Base-by-base conservation (phyloP, 1,140 invertebrate genomes). In the Metaphire vulgaris region DNA sequence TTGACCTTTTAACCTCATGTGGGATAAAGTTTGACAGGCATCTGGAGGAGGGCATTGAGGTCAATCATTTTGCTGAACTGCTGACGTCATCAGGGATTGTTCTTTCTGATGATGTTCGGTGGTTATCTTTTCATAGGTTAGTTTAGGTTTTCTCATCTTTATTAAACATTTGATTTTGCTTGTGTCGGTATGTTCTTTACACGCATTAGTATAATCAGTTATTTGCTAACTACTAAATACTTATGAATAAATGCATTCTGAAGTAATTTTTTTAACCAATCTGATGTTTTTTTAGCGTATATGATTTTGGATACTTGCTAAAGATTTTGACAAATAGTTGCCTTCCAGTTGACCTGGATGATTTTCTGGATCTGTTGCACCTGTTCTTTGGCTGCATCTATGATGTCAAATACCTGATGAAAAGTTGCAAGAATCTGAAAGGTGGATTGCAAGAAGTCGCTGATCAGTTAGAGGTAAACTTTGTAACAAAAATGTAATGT, bases 381-480 rank as follows among this genome's bases (percentile, higher is more conserved):
- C 92, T 84, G 89, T 97, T 80, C 97, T 96, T 84, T 98, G 95
- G 95, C 67, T 93, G 92, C 76, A 94, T 98, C 77, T 99, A 98
- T 86, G 97, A 99, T 89, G 94, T 99, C 67, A 99, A 97, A 90
- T 97, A 97, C 85, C 87, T 99, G 76, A 97, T 99, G 94, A 97
- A 97, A 85, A 93, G 95, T 71, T 98, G 95, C 88, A 97, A 97
- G 87, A 97, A 96, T 85, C 87, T 99, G 33, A 98, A 98, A 88
- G 97, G 97, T 29, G 96, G 96, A 31, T 88, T 99, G 15, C 97
- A 99, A 88, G 85, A 87, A 74, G 83, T 87, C 0, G 82, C 85
- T 15, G 83, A 86, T 21, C 69, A 71, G 30, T 34, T 76, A 34
- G 33, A 76, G 67, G 74, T 76, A 12, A 56, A n/a, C n/a, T n/a